Conservation (phyloP, 2,113 vertebrate species). For the Pterocles burchelli region DNA sequence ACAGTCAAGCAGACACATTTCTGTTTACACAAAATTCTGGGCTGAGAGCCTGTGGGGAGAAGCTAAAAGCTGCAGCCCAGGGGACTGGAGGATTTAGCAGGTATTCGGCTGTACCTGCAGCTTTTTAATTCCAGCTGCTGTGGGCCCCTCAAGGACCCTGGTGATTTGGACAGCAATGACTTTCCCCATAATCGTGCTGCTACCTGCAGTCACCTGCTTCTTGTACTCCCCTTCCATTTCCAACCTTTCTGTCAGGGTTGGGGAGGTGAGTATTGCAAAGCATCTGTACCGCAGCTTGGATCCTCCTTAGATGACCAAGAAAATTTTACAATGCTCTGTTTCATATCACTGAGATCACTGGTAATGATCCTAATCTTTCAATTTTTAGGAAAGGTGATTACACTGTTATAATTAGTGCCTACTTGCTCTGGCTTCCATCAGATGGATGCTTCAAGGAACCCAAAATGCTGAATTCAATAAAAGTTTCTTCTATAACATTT, state of each 20-base stretch:
- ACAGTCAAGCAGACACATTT: not conserved
- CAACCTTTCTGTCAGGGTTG: not conserved
- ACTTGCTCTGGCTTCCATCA: not conserved
- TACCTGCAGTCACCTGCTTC: rapidly evolving
- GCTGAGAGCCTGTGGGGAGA: not conserved
- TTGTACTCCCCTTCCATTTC: not conserved
- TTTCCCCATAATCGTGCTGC: rapidly evolving
- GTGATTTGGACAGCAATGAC: not conserved
- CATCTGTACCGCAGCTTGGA: not conserved
- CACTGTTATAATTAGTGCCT: not conserved
- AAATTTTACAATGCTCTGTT: not conserved
- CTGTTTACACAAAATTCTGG: not conserved
- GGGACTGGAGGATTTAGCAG: not conserved
- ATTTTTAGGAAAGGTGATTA: not conserved
- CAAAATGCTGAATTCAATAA: not conserved
- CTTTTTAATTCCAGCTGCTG: not conserved
- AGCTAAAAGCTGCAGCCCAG: not conserved
- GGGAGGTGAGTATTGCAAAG: not conserved
- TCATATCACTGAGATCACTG: not conserved
- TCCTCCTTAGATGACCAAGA: not conserved
- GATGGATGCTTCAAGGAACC: not conserved
- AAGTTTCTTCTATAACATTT: not conserved
- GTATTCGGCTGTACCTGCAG: not conserved
- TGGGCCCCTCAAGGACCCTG: not conserved
- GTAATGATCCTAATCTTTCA: not conserved